Evolutionary conservation across 2,888 invertebrate species (phyloP), one percentile per base, ranked within the genome.

Genomic region (Mesochorus sp.): DNA sequence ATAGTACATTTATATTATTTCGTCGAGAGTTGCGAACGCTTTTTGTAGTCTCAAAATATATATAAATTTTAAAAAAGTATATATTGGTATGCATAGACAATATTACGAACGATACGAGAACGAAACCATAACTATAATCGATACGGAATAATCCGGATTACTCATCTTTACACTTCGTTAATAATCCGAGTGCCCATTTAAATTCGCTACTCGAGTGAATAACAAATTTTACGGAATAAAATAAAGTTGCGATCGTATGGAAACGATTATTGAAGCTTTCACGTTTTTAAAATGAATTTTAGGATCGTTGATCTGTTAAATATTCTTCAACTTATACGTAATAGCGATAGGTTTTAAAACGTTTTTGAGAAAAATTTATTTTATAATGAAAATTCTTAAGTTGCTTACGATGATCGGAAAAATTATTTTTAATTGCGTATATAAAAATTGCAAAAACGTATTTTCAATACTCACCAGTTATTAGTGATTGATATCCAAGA

Each of bases 401-500:
- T 19, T 53, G 42, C 67, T n/a, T n/a, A n/a, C n/a, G n/a, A n/a
- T n/a, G n/a, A n/a, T n/a, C n/a, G n/a, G n/a, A n/a, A n/a, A n/a
- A n/a, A n/a, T n/a, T n/a, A n/a, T n/a, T n/a, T n/a, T n/a, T n/a
- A n/a, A n/a, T n/a, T n/a, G n/a, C n/a, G n/a, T n/a, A n/a, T n/a
- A n/a, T n/a, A n/a, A n/a, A n/a, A n/a, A n/a, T n/a, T n/a, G n/a
- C n/a, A n/a, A n/a, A n/a, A n/a, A n/a, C n/a, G n/a, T n/a, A n/a
- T n/a, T n/a, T n/a, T n/a, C n/a, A 1, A 10, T 2, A 21, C 71
- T 78, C 78, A 78, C 78, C 78, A 51, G 59, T 74, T 42, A 51
- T 66, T 42, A 61, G 62, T 44, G 61, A 73, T 74, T 78, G 78
- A 78, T 78, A 78, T 78, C 78, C 78, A 74, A 78, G 78, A 74